phyloP scores from a whole-genome alignment of 2,797 vertebrate genomes.

The Epinephelus awoara region DNA sequence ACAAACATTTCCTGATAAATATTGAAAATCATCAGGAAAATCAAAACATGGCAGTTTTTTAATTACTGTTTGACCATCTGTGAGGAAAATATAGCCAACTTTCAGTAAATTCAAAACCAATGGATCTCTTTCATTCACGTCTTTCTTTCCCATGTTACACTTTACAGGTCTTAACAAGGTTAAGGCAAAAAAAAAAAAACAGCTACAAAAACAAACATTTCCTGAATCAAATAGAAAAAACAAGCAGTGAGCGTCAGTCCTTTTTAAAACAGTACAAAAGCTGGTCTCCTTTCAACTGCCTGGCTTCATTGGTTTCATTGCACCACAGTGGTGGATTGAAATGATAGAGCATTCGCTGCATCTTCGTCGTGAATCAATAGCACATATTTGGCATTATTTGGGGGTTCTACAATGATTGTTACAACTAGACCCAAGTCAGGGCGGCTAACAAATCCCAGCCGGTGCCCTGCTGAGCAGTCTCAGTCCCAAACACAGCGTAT shows the following conservation, averaged over 20 bases:
- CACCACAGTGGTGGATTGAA: conserved; percentile 25
- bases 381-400: conserved; percentile 42
- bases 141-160: background rate
- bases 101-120: background rate
- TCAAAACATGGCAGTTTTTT: background rate
- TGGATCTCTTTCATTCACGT: background rate
- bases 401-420: conserved; percentile 50
- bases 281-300: conserved; percentile 36
- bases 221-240: conserved; percentile 36
- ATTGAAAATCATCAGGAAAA: no score
- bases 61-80: background rate
- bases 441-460: conserved; percentile 29
- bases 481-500: conserved; percentile 38
- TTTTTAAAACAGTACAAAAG: conserved; percentile 56
- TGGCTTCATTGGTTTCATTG: conserved; percentile 45
- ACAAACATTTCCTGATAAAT: conserved; percentile 21
- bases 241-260: conserved; percentile 36
- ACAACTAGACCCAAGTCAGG: conserved; percentile 41
- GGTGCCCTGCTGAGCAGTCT: conserved; percentile 33
- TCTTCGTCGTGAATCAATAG: conserved; percentile 32
- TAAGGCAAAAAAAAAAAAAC: conserved; percentile 29
- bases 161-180: background rate
- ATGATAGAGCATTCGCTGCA: conserved; percentile 19
- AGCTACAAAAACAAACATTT: conserved; percentile 30
- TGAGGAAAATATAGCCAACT: background rate